Conservation (phyloP, 2,113 vertebrate species). For the Rostratula benghalensis region DNA sequence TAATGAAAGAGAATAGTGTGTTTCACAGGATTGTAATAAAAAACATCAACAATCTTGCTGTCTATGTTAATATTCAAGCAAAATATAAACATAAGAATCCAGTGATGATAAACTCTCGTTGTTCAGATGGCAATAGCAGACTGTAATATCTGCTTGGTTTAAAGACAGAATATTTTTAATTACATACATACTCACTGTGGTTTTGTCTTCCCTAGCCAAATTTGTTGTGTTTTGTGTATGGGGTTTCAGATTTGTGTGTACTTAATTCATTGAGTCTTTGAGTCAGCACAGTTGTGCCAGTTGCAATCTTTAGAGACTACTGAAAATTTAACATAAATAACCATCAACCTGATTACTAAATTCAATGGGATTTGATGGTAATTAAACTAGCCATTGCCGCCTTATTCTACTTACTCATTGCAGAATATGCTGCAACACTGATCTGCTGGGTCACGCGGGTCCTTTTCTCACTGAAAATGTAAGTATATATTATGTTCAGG, state of each 20-base stretch:
- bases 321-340: background rate
- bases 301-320: background rate
- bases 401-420: background rate
- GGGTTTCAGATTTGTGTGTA: background rate
- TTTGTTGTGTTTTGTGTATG: background rate
- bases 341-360: background rate
- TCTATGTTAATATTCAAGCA: slow-evolving; percentile 66
- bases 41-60: background rate
- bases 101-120: background rate
- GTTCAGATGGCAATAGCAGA: slow-evolving; percentile 14
- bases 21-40: slow-evolving; percentile 70
- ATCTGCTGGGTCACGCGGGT: background rate
- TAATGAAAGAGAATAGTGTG: slow-evolving; percentile 62
- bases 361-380: background rate
- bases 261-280: background rate
- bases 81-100: slow-evolving; percentile 74
- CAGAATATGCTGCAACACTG: background rate
- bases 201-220: background rate
- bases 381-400: background rate
- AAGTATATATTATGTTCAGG: background rate
- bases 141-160: slow-evolving; percentile 30
- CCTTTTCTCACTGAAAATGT: background rate
- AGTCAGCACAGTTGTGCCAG: background rate
- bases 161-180: background rate
- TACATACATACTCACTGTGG: background rate